Conservation (phyloP, 2,888 invertebrate species). For the Chironomus riparius region DNA sequence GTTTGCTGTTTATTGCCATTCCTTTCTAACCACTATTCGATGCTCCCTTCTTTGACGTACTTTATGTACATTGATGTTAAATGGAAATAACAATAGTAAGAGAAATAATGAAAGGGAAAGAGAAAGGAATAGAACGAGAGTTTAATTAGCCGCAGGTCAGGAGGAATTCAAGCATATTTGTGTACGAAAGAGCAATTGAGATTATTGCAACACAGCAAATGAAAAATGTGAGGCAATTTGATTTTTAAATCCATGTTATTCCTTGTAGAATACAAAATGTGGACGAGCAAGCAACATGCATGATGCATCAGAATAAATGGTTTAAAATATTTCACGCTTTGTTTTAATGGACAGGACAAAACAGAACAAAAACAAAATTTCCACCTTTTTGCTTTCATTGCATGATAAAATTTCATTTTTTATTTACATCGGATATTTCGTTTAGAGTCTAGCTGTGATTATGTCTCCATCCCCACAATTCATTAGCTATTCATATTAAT, state of each 20-base stretch:
- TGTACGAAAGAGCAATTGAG: neutral
- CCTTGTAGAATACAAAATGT: neutral
- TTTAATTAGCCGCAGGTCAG: slow-evolving; percentile 1
- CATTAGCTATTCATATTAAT: too few relatives aligned
- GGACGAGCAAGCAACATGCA: neutral
- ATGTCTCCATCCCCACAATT: too few relatives aligned
- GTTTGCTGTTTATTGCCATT: neutral
- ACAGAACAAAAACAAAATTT: too few relatives aligned
- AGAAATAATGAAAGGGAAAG: neutral
- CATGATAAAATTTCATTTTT: too few relatives aligned
- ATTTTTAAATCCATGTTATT: neutral
- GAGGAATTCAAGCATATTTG: neutral
- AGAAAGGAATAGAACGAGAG: neutral
- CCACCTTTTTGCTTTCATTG: too few relatives aligned
- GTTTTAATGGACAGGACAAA: neutral
- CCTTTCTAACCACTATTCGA: neutral
- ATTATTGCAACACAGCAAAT: neutral
- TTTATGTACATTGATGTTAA: neutral
- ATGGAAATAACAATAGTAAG: neutral
- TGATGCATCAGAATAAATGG: neutral
- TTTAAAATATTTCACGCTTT: neutral
- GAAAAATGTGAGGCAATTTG: neutral
- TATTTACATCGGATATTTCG: too few relatives aligned
- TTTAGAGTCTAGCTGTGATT: too few relatives aligned
- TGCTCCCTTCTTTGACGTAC: neutral